Conservation (phyloP, 2,888 invertebrate genomes). For the Dicranocentrus wangi region DNA sequence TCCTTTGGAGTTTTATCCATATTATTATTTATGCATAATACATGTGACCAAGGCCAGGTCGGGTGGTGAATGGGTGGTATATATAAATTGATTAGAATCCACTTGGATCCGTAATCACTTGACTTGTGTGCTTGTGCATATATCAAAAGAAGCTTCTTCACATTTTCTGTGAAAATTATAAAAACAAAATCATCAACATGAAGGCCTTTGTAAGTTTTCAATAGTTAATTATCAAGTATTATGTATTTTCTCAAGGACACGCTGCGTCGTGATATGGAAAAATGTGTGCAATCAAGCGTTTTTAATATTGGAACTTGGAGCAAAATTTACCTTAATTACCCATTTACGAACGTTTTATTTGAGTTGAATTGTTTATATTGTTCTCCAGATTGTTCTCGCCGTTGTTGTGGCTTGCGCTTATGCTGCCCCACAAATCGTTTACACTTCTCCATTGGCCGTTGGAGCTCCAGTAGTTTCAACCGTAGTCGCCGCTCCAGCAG, state of each 20-base stretch:
- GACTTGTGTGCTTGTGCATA: constrained; percentile 29
- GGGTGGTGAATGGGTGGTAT: not conserved
- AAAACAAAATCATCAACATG: constrained; percentile 50
- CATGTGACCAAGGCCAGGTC: constrained; percentile 25
- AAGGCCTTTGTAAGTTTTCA: constrained; percentile 59
- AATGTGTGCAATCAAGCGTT: too few species aligned
- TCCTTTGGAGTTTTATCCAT: constrained; percentile 17
- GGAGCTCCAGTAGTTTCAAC: constrained; percentile 60
- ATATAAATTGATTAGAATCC: constrained; percentile 66
- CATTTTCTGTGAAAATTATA: not conserved
- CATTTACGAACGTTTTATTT: not conserved
- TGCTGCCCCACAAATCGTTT: constrained; percentile 43
- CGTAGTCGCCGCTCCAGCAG: constrained; percentile 62
- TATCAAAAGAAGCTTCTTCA: too few species aligned
- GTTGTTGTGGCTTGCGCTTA: constrained; percentile 67
- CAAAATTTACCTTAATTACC: too few species aligned
- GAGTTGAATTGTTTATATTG: constrained; percentile 5
- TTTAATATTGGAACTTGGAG: too few species aligned
- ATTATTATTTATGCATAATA: constrained; percentile 23
- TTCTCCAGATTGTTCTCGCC: constrained; percentile 71
- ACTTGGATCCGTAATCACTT: constrained; percentile 53
- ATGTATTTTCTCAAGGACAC: not conserved
- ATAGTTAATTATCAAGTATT: constrained; percentile 11
- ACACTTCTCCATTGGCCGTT: constrained; percentile 18
- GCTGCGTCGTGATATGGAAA: not conserved